Evolutionary conservation across 2,888 invertebrate species (phyloP).

Genomic region (Nebria brevicollis): DNA sequence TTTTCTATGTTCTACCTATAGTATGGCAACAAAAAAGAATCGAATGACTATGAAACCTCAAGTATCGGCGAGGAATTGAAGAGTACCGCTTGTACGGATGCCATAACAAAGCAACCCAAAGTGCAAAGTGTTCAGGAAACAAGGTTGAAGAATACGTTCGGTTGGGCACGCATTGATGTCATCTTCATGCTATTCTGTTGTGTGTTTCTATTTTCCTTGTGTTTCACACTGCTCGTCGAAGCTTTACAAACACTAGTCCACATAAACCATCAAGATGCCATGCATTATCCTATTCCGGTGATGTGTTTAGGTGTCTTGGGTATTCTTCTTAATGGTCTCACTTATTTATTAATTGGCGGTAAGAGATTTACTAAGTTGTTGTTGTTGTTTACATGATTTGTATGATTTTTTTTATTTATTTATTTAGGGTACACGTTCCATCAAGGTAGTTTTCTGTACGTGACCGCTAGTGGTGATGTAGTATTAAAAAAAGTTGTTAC

Average conservation of each 20-base stretch:
- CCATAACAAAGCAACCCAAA: conserved; percentile 40
- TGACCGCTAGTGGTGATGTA: conserved; percentile 71
- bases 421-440: conserved; percentile 72
- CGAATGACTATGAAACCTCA: conserved; percentile 47
- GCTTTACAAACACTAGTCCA: conserved; percentile 83
- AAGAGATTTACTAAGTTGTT: conserved; percentile 50
- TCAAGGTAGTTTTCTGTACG: conserved; percentile 75
- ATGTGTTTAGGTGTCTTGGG: conserved; percentile 77
- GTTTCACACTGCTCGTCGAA: conserved; percentile 83
- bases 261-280: conserved; percentile 75
- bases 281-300: conserved; percentile 79
- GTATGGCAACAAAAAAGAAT: conserved; percentile 55
- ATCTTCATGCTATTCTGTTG: conserved; percentile 83
- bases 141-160: conserved; percentile 85
- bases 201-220: conserved; percentile 83
- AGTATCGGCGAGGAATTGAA: conserved; percentile 51
- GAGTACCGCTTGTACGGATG: conserved; percentile 14
- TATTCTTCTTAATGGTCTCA: conserved; percentile 78
- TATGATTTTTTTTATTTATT: background rate
- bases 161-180: conserved; percentile 92
- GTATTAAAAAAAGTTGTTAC: conserved; percentile 68
- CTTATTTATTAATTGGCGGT: conserved; percentile 85
- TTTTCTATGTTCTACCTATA: conserved; percentile 50
- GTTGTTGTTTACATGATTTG: background rate
- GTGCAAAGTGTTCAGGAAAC: conserved; percentile 65